Base-by-base conservation (phyloP, 2,888 invertebrate genomes). In the Chaetogeoica ovagalla region DNA sequence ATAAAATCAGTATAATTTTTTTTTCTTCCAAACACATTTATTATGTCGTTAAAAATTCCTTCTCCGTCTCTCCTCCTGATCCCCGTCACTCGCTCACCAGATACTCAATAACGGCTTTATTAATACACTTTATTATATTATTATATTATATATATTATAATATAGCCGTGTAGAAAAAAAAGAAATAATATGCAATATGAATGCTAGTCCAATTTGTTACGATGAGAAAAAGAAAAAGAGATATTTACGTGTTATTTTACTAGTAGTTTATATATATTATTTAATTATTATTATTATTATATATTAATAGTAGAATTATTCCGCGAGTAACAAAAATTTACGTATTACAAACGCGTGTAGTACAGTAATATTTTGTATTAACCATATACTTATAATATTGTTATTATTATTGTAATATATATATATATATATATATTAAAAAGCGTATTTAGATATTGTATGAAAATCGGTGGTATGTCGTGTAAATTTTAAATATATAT, bases 201-300 rank as follows among this genome's bases (percentile, higher is more conserved):
- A 79, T 71, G 77, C 77, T 79, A 79, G 77, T 79, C 77, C 8
- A 79, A 79, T 79, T 70, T 79, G 70, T 70, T 79, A 79, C 17
- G 70, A 70, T 39, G 77, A 77, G 55, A 71, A 79, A 70, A 59
- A 73, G 63, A 62, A 59, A 73, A 70, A 70, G 9, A 79, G 48
- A 70, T 79, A 77, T 77, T 69, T 77, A 69, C 60, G 77, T 62
- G 77, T 77, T 77, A 60, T 76, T 60, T 60, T 62, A 73, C 13
- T 63, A 48, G 13, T 13, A 48, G 13, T 48, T 43, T 48, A 62
- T 13, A 19, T 13, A 19, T n/a, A 52, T n/a, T 48, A 63, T 30
- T 57, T 66, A 60, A 68, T 68, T 66, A 74, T 39, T 37, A 66
- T 5, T 43, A 66, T n/a, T 69, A 72, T 43, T 60, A 23, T 72